phyloP scores from a whole-genome alignment of 2,113 vertebrate genomes.

The Charina bottae region DNA sequence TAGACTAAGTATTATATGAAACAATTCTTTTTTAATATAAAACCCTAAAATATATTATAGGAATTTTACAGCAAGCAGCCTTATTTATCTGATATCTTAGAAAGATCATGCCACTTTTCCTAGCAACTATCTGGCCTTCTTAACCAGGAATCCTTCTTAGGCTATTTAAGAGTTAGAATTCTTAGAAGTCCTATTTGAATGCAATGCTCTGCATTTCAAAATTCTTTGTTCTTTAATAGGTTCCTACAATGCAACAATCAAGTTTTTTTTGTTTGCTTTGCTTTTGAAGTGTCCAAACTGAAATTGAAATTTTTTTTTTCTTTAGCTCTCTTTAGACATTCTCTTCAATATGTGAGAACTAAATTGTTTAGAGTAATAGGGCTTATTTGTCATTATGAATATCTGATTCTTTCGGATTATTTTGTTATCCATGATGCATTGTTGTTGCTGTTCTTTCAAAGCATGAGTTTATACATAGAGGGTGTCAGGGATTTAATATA shows the following conservation, averaged over 20 bases:
- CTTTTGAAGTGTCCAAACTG: slow-evolving; percentile 3
- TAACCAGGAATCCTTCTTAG: neutral
- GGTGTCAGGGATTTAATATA: neutral
- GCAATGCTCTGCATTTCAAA: neutral
- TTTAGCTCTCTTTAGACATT: too few relatives aligned
- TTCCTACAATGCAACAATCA: neutral
- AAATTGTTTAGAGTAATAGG: neutral
- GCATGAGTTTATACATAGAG: neutral
- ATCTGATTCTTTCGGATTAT: neutral
- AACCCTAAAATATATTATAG: neutral
- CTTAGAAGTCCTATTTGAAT: neutral
- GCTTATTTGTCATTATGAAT: neutral
- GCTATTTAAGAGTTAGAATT: neutral
- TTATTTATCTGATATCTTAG: neutral
- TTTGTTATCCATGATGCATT: neutral
- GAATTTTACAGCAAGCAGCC: neutral
- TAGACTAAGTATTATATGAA: neutral
- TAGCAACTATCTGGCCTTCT: neutral
- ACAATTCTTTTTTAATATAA: neutral
- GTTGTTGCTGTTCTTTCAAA: neutral
- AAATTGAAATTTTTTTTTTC: neutral
- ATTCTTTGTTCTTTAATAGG: neutral
- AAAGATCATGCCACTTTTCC: neutral
- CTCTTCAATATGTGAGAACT: neutral
- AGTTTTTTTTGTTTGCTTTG: neutral